These are phyloP conservation scores for Ganaspis sp. DNA, from an alignment of 1,140 invertebrate genomes.

Conservation along the genomic window DNA sequence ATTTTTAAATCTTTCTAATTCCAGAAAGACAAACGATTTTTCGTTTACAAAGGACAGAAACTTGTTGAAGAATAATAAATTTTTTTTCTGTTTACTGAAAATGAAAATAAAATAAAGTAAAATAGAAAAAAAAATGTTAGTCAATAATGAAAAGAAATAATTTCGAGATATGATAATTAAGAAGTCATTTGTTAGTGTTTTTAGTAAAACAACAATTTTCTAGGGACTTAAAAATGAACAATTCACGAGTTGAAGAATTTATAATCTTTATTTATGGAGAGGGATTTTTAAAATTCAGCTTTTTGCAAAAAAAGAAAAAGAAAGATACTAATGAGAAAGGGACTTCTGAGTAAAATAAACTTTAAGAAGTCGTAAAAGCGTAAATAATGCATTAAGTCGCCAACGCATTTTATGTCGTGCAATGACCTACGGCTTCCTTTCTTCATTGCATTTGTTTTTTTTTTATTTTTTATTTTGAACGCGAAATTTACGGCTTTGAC, in stretches of 20 bases:
- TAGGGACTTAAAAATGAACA: background rate
- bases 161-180: no score
- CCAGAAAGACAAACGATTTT: no score
- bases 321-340: conserved; percentile 25
- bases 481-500: conserved; percentile 14
- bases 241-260: background rate
- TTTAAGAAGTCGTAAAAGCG: conserved; percentile 5
- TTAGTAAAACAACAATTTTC: no score
- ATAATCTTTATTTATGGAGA: no score
- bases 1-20: no score
- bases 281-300: background rate
- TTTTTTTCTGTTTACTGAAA: no score
- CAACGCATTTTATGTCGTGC: conserved; percentile 24
- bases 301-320: background rate
- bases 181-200: no score
- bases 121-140: no score
- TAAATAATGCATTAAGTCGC: conserved; percentile 3
- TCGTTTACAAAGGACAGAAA: no score
- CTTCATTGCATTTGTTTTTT: background rate
- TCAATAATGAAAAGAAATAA: no score
- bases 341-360: background rate
- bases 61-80: no score
- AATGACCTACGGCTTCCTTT: conserved; percentile 39
- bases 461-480: background rate
- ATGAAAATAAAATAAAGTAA: no score